A percentile compares a stretch with the other conserved stretches of the same genome.
phyloP scores from a whole-genome alignment of 2,888 invertebrate species.

The Odiellus spinosus region DNA sequence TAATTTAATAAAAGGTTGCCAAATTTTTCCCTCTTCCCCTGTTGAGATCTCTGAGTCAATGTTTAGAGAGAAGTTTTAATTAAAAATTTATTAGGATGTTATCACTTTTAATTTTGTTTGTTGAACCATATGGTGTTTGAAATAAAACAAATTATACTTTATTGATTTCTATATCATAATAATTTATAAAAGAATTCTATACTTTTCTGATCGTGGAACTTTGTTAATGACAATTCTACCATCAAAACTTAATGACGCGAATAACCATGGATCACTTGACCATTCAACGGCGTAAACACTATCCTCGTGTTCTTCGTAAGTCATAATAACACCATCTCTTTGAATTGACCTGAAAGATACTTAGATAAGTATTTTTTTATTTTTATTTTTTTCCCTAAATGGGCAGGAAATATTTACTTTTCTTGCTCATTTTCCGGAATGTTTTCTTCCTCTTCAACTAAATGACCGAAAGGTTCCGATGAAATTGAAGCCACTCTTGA shows the following conservation, averaged over 20 bases:
- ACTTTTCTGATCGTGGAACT: conserved; percentile 86
- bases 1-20: no score
- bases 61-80: no score
- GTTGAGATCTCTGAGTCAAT: no score
- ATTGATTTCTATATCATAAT: not conserved
- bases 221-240: conserved; percentile 81
- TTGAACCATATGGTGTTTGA: no score
- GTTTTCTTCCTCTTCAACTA: conserved; percentile 31
- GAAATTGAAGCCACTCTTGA: conserved; percentile 75
- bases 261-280: conserved; percentile 97
- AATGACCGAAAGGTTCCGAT: conserved; percentile 51
- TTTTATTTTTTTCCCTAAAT: not conserved
- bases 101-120: no score
- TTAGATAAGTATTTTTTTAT: conserved; percentile 1
- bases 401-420: not conserved
- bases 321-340: conserved; percentile 74
- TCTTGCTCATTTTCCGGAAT: conserved; percentile 25
- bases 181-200: conserved; percentile 62
- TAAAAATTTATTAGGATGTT: no score
- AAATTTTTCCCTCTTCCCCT: no score
- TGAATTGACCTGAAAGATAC: conserved; percentile 8
- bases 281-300: conserved; percentile 94
- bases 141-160: no score
- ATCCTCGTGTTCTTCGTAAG: conserved; percentile 94
- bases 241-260: conserved; percentile 96